Conservation (phyloP, 2,113 vertebrate species). For the Zapus hudsonius region DNA sequence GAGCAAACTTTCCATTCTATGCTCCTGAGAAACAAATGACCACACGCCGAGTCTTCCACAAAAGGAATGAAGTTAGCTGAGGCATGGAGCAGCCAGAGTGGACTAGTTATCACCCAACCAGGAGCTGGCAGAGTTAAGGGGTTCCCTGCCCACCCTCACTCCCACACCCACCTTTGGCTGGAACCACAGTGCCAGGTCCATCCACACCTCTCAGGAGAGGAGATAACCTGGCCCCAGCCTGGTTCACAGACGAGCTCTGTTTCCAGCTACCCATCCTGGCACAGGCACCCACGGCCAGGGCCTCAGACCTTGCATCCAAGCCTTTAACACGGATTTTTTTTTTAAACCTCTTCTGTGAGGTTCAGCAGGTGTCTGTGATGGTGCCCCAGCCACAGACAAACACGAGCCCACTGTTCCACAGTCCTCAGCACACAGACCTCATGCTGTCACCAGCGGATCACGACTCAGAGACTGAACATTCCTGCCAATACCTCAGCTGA, state of each 20-base stretch:
- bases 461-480: slow-evolving; percentile 14
- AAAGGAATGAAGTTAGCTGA: neutral
- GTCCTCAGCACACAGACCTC: slow-evolving; percentile 20
- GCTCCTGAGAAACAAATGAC: neutral
- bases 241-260: neutral
- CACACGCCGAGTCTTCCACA: neutral
- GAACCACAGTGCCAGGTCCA: neutral
- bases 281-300: too few species aligned
- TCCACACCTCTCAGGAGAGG: neutral
- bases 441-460: neutral
- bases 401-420: neutral
- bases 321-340: too few species aligned
- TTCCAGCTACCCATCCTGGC: too few species aligned
- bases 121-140: neutral
- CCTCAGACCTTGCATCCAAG: too few species aligned
- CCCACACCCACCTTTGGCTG: neutral
- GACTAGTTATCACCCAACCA: neutral
- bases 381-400: neutral
- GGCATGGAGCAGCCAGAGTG: neutral
- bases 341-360: neutral
- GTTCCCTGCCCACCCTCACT: neutral
- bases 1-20: slow-evolving; percentile 35
- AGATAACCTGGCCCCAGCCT: neutral
- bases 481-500: neutral
- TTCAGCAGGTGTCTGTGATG: neutral